phyloP scores from a whole-genome alignment of 2,888 invertebrate genomes.

The Mantis religiosa region DNA sequence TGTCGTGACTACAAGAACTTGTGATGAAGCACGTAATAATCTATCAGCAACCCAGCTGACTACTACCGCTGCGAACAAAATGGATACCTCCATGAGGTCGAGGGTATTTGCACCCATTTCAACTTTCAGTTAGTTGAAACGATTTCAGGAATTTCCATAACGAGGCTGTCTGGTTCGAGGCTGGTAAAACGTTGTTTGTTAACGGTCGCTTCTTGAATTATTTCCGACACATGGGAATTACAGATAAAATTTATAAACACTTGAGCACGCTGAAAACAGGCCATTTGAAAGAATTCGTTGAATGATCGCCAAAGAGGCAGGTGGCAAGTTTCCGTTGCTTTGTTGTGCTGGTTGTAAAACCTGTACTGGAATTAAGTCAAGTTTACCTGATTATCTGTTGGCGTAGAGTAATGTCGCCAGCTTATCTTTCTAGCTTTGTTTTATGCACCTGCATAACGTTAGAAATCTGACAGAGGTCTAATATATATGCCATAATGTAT shows the following conservation, averaged over 20 bases:
- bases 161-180: neutral
- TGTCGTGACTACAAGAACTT: neutral
- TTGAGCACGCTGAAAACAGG: neutral
- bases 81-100: neutral
- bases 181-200: neutral
- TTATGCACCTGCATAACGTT: too few relatives aligned
- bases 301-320: neutral
- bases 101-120: neutral
- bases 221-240: neutral
- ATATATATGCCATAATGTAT: too few relatives aligned
- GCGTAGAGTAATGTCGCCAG: too few relatives aligned
- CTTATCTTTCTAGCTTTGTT: too few relatives aligned
- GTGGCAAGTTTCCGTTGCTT: neutral
- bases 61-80: neutral
- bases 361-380: neutral
- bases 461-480: too few relatives aligned
- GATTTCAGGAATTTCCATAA: neutral
- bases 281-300: neutral
- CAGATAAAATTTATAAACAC: neutral
- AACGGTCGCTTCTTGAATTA: neutral
- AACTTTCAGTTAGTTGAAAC: too few relatives aligned
- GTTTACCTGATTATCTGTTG: neutral
- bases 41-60: neutral
- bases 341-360: neutral
- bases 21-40: constrained; percentile 1